Evolutionary conservation across 2,113 vertebrate genomes (phyloP), one percentile per base, ranked within the genome.

Genomic region (Catharus bicknelli): DNA sequence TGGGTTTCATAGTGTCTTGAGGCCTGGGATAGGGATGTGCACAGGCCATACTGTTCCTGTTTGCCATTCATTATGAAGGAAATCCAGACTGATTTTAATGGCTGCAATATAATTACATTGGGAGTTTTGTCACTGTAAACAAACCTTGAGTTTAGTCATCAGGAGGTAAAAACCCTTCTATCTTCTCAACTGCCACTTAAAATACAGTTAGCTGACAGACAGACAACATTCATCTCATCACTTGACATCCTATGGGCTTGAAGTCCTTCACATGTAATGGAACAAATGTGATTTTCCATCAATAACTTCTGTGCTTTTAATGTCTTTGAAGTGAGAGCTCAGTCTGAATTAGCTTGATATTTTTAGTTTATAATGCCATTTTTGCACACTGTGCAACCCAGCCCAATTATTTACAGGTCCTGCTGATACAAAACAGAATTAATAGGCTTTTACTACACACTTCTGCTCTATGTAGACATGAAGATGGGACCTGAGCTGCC

Each of bases 211-310:
- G 51, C 0, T 55, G 77, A 77, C 61, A 90, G 74, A 74, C 86
- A 68, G 77, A 83, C 29, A 73, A 81, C 36, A 72, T 84, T 88
- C 16, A 72, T 81, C 66, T 89, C 13, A 1, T 74, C 42, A 42
- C 22, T 88, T 93, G 76, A 63, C 48, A 72, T 82, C 19, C 45
- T 59, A 78, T 13, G 20, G 40, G 57, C 57, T 34, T 86, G 32
- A 92, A 88, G 40, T 51, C 76, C 26, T 78, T 57, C n/a, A 20
- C 34, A 64, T 10, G 19, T 78, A 63, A 86, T 89, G 27, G 27
- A 94, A 78, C 7, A 92, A 89, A 83, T 50, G 29, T 62, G 16
- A 94, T 92, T 85, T 73, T 85, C 14, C 36, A n/a, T 86, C 43
- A 42, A 8, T 62, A 92, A 86, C 51, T 88, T 77, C 4, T 8